Evolutionary conservation across 2,113 vertebrate species (phyloP).

Genomic region (Catharus fuscescens): DNA sequence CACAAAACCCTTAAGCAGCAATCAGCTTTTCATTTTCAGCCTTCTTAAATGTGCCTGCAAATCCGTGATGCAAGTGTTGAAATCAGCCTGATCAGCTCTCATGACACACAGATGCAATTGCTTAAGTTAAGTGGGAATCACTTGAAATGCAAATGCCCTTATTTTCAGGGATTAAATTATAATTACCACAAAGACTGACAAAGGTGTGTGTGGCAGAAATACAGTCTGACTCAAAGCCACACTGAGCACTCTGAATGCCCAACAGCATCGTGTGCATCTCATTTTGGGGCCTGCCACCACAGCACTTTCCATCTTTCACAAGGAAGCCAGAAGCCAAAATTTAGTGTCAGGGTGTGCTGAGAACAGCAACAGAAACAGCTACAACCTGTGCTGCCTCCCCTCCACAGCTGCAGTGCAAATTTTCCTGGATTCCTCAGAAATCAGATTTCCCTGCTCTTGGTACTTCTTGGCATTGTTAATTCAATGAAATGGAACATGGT

Average conservation of each 20-base stretch:
- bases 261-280: neutral
- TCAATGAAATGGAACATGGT: neutral
- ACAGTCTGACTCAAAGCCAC: neutral
- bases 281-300: slow-evolving; percentile 78
- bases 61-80: neutral
- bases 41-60: neutral
- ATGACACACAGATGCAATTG: neutral
- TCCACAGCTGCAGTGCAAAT: slow-evolving; percentile 63
- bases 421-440: slow-evolving; percentile 76
- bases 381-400: slow-evolving; percentile 54
- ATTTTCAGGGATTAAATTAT: neutral
- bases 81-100: neutral
- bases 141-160: neutral
- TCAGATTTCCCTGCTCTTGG: slow-evolving; percentile 73
- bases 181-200: neutral
- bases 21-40: slow-evolving; percentile 9
- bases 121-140: neutral
- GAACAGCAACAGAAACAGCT: slow-evolving; percentile 54
- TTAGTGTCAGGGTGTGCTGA: slow-evolving; percentile 78
- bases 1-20: neutral
- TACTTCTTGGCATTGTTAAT: slow-evolving; percentile 20
- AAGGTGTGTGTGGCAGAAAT: neutral
- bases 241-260: neutral
- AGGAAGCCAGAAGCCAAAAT: slow-evolving; percentile 50
- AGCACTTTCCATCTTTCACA: slow-evolving; percentile 74